phyloP scores from a whole-genome alignment of 1,140 invertebrate genomes.

The Ladona fulva region DNA sequence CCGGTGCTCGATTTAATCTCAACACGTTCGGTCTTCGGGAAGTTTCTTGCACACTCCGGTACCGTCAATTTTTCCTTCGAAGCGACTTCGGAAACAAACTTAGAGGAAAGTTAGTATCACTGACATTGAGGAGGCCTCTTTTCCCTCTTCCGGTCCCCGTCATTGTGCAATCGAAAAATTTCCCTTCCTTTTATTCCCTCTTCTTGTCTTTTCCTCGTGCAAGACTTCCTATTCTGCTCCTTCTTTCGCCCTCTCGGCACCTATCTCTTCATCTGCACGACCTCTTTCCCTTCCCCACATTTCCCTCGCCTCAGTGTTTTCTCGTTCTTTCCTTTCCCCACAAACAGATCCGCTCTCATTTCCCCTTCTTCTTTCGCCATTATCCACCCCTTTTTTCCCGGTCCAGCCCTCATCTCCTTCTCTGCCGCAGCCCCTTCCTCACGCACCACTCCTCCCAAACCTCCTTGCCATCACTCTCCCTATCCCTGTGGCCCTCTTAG shows the following conservation, averaged over 20 bases:
- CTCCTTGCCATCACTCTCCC: neutral
- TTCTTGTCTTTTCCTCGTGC: neutral
- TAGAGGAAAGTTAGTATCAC: neutral
- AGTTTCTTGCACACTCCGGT: neutral
- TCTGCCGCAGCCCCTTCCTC: neutral
- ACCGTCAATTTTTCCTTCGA: neutral
- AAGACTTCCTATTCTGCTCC: neutral
- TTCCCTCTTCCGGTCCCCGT: neutral
- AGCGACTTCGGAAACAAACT: neutral
- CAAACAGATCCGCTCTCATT: neutral
- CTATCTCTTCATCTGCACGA: conserved; percentile 8
- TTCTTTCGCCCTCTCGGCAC: neutral
- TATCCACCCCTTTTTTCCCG: neutral
- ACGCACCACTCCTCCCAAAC: neutral
- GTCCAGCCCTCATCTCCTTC: neutral
- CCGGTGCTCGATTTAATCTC: neutral
- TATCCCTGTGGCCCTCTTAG: neutral
- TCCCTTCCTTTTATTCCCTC: neutral
- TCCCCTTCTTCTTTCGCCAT: neutral
- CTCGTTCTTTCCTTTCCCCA: neutral
- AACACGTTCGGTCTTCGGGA: neutral
- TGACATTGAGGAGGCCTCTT: neutral
- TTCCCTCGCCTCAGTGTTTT: too few relatives aligned
- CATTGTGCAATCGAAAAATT: neutral
- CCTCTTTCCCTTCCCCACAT: neutral